Evolutionary conservation across 2,888 invertebrate species (phyloP).

Genomic region (Oligia fasciuncula): DNA sequence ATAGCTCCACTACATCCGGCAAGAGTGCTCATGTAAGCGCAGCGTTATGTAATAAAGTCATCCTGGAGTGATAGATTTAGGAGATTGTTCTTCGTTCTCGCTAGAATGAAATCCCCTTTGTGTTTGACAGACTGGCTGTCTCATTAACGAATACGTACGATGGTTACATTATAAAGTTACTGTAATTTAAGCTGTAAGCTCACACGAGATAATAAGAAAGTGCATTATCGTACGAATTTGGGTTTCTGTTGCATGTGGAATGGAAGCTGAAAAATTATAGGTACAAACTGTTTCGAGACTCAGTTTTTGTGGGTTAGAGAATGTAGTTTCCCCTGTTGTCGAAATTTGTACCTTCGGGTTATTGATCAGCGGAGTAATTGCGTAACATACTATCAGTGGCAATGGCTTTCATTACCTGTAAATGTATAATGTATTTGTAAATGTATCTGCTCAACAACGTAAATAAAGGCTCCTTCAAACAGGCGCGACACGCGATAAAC

Average conservation of each 20-base stretch:
- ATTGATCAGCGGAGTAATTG: neutral
- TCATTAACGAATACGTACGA: conserved; percentile 52
- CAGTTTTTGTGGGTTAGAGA: neutral
- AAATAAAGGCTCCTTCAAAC: too few species aligned
- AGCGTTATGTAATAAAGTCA: conserved; percentile 63
- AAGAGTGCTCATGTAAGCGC: conserved; percentile 24
- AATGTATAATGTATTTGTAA: too few species aligned
- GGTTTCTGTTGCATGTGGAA: neutral
- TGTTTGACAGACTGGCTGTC: conserved; percentile 58
- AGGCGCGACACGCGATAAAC: too few species aligned
- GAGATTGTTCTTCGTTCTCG: conserved; percentile 54
- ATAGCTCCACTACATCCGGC: neutral
- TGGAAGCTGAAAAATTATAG: neutral
- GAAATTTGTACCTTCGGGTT: neutral
- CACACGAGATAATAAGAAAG: conserved; percentile 17
- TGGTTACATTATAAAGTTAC: conserved; percentile 32
- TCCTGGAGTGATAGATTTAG: conserved; percentile 59
- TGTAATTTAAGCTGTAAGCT: conserved; percentile 25
- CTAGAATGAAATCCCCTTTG: conserved; percentile 48
- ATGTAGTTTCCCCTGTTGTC: neutral
- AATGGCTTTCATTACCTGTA: too few species aligned
- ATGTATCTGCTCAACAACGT: too few species aligned
- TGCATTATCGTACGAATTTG: conserved; percentile 13
- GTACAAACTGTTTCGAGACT: neutral
- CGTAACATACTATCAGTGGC: too few species aligned